A percentile compares a stretch with the other conserved stretches of the same genome.
These are phyloP conservation scores for Eupithecia dodoneata DNA, from an alignment of 2,888 invertebrate species.

Conservation along the genomic window DNA sequence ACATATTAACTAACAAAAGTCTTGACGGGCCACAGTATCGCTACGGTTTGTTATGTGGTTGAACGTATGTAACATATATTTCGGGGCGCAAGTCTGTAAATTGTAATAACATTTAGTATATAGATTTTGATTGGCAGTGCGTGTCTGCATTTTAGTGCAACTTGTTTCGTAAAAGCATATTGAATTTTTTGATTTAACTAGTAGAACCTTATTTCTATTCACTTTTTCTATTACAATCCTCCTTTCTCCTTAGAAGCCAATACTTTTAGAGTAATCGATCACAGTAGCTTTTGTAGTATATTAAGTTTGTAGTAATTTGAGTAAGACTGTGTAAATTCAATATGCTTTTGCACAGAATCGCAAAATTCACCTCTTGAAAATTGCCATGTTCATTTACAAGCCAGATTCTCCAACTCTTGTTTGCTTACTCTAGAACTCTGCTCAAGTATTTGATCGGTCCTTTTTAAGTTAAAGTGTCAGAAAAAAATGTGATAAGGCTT, in stretches of 20 bases:
- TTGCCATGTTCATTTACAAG: slow-evolving; percentile 66
- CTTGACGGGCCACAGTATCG: slow-evolving; percentile 80
- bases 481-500: neutral
- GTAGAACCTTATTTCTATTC: neutral
- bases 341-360: slow-evolving; percentile 77
- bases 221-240: slow-evolving; percentile 36
- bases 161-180: slow-evolving; percentile 79
- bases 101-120: slow-evolving; percentile 58
- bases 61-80: slow-evolving; percentile 80
- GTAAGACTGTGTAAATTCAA: slow-evolving; percentile 64
- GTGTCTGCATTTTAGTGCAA: slow-evolving; percentile 86
- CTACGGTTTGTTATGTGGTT: slow-evolving; percentile 82
- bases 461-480: neutral
- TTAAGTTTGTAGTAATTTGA: slow-evolving; percentile 32
- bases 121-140: slow-evolving; percentile 79
- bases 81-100: slow-evolving; percentile 73
- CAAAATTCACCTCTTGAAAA: slow-evolving; percentile 70
- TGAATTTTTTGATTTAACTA: slow-evolving; percentile 62
- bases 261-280: slow-evolving; percentile 13
- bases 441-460: neutral
- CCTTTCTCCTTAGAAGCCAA: slow-evolving; percentile 21
- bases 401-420: slow-evolving; percentile 63
- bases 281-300: slow-evolving; percentile 29
- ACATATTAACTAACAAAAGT: slow-evolving; percentile 81
- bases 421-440: neutral